Base-by-base conservation (phyloP, 2,888 invertebrate species). In the Nemoura dubitans region DNA sequence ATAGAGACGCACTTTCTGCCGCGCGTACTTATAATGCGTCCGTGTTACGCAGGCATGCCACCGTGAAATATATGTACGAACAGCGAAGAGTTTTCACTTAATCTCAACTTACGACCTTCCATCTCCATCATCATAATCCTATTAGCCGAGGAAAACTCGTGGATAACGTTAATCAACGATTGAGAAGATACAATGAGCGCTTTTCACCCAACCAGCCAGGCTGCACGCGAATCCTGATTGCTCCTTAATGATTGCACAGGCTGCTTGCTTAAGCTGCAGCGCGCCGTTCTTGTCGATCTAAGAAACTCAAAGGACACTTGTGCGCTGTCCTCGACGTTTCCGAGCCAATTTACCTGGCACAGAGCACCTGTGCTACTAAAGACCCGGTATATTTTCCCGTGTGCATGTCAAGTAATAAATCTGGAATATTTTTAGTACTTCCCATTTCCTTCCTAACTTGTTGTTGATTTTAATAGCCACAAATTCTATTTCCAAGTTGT, bases 371-470 rank as follows among this genome's bases (percentile, higher is more conserved):
- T 59, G 59, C 14, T 21, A 59, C 14, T n/a, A n/a, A 59, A 10
- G 21, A 21, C 36, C 59, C 3, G 59, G 2, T 21, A 59, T 59
- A 59, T 59, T 59, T 59, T 59, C 59, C 59, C 59, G 59, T 59
- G 6, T 59, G 59, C 59, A 59, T 59, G 59, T 59, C 59, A 59
- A 59, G 59, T 59, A 59, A 59, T 59, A 59, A 59, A 59, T 59
- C 21, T 59, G 10, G 59, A 59, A 59, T 59, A 59, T 59, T 59
- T 59, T 59, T 59, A 59, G 59, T 59, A 59, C 28, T 81, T 16
- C 30, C 81, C 81, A 30, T 28, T 81, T 81, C 30, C 81, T 30
- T 81, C 14, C 81, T 14, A 81, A 81, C 81, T 81, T 81, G 81
- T 81, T 81, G 28, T 81, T 81, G 3, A 59, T 59, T 81, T 81